Evolutionary conservation across 2,113 vertebrate genomes (phyloP).

Genomic region (Aptenodytes patagonicus): DNA sequence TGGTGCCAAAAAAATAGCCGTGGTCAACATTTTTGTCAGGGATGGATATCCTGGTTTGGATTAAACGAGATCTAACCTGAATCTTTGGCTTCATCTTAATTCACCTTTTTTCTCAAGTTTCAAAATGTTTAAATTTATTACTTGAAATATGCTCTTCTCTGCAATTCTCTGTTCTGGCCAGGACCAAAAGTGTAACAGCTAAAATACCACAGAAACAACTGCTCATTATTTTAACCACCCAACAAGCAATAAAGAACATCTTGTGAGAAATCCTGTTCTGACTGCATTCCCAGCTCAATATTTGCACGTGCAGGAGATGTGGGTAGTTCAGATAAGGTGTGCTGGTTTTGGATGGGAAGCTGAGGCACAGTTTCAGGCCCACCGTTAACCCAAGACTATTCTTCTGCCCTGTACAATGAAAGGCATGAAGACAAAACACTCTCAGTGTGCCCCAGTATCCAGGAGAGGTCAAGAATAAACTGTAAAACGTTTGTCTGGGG

Average conservation of each 20-base stretch:
- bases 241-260: neutral
- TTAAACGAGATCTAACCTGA: constrained; percentile 11
- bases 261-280: neutral
- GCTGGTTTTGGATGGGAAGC: neutral
- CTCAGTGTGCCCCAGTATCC: neutral
- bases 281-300: neutral
- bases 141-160: neutral
- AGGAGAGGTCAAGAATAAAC: neutral
- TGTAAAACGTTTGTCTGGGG: neutral
- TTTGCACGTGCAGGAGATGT: neutral
- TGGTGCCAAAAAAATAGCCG: neutral
- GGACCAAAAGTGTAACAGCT: neutral
- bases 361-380: neutral
- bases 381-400: neutral
- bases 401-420: neutral
- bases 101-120: neutral
- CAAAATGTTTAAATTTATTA: neutral
- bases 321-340: neutral
- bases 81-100: neutral
- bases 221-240: neutral
- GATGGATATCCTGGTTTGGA: constrained; percentile 7
- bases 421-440: neutral
- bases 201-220: neutral
- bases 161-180: neutral
- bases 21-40: constrained; percentile 22